Evolutionary conservation across 2,113 vertebrate species (phyloP).

Genomic region (Mola mola): DNA sequence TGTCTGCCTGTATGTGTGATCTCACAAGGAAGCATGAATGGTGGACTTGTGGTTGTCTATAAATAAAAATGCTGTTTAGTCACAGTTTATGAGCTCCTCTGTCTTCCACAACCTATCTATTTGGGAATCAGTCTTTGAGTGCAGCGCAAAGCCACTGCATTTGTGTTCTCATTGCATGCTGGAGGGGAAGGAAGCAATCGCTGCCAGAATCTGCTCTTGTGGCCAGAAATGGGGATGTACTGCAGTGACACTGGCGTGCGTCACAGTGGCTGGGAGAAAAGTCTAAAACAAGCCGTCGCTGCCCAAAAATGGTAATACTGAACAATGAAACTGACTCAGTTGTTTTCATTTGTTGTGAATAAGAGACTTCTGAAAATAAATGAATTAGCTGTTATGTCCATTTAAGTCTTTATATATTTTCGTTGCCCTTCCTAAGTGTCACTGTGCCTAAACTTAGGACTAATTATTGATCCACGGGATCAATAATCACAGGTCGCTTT

Average conservation of each 20-base stretch:
- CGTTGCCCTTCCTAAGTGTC: too few relatives aligned
- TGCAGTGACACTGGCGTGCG: constrained; percentile 9
- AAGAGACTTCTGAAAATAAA: too few relatives aligned
- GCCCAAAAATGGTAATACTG: too few relatives aligned
- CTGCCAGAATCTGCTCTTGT: constrained; percentile 10
- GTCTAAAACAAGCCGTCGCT: too few relatives aligned
- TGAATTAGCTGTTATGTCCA: too few relatives aligned
- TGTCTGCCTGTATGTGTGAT: too few relatives aligned
- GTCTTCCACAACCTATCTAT: constrained; percentile 22
- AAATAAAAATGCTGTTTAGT: constrained; percentile 24
- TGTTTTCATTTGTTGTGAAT: too few relatives aligned
- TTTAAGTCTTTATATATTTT: too few relatives aligned
- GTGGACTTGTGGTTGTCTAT: constrained; percentile 13
- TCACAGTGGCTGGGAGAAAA: constrained; percentile 3
- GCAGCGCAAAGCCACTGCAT: neutral
- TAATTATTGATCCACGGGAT: too few relatives aligned
- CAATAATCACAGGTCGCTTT: too few relatives aligned
- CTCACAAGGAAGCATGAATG: neutral
- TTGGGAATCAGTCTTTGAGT: constrained; percentile 1
- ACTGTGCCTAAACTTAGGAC: too few relatives aligned
- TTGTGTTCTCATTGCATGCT: constrained; percentile 17
- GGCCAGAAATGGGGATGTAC: constrained; percentile 24
- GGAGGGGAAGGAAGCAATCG: neutral
- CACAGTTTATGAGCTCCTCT: constrained; percentile 12
- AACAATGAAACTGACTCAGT: too few relatives aligned